Percentiles rank a stretch among this genome's conserved stretches.
Conservation (phyloP, 2,113 vertebrate species). For the Sphyrna mokarran region DNA sequence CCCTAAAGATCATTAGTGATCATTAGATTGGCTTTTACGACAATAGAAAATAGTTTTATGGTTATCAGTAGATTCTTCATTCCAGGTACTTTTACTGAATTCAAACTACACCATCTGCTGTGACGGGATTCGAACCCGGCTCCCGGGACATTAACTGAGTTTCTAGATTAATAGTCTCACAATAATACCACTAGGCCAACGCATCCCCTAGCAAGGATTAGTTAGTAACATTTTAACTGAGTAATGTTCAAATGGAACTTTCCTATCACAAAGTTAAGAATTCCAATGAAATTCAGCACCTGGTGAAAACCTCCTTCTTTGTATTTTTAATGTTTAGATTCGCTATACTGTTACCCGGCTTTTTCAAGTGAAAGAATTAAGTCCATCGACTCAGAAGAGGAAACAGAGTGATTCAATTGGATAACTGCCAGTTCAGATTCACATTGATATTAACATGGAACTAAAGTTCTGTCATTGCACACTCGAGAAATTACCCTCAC, state of each 20-base stretch:
- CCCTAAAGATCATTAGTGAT: too few relatives aligned
- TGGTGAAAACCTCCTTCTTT: background rate
- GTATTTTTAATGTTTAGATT: background rate
- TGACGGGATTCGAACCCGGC: too few relatives aligned
- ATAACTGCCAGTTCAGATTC: background rate
- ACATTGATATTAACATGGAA: background rate
- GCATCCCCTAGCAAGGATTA: too few relatives aligned
- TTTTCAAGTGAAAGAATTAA: background rate
- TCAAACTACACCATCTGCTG: too few relatives aligned
- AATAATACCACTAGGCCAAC: too few relatives aligned
- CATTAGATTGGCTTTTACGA: too few relatives aligned
- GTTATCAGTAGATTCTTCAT: too few relatives aligned
- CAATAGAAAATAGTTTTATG: too few relatives aligned
- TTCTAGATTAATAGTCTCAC: too few relatives aligned
- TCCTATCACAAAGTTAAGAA: background rate
- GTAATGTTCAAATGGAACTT: background rate
- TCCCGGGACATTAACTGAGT: too few relatives aligned
- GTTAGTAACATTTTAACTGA: background rate
- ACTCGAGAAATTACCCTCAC: background rate
- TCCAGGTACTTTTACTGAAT: too few relatives aligned
- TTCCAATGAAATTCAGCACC: background rate
- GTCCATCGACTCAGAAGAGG: background rate
- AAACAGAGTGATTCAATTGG: background rate
- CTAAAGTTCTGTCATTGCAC: background rate
- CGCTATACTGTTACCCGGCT: background rate